Conservation (phyloP, 2,797 vertebrate genomes). For the Gadopsis bispinosus region DNA sequence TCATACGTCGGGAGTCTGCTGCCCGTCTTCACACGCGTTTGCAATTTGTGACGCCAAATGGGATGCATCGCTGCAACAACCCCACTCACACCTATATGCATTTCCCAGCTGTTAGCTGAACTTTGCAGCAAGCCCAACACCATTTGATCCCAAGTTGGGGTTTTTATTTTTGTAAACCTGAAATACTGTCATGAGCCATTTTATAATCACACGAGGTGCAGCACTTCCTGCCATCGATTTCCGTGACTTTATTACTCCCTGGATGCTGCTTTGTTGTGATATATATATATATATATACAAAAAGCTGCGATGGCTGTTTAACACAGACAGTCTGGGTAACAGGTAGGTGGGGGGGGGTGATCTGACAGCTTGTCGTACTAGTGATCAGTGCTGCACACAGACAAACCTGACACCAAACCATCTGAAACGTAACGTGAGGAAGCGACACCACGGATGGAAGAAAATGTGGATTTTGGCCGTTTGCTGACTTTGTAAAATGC, state of each 20-base stretch:
- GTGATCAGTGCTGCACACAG: not conserved
- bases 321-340: not conserved
- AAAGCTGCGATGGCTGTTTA: not conserved
- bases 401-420: not conserved
- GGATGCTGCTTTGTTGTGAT: not conserved
- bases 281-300: not conserved
- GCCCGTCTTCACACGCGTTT: slow-evolving; percentile 30
- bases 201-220: too few relatives aligned
- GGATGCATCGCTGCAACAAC: slow-evolving; percentile 15
- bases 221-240: too few relatives aligned
- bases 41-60: slow-evolving; percentile 36
- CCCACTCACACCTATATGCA: slow-evolving; percentile 39
- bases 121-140: not conserved
- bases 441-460: not conserved
- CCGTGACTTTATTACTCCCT: too few relatives aligned
- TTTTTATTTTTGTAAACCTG: too few relatives aligned
- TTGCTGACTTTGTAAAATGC: not conserved
- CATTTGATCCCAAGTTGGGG: too few relatives aligned
- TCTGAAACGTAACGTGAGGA: not conserved
- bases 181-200: not conserved
- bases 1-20: slow-evolving; percentile 5
- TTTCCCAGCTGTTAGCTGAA: slow-evolving; percentile 4
- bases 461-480: not conserved
- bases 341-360: too few relatives aligned
- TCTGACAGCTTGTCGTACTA: not conserved